Evolutionary conservation across 2,797 vertebrate genomes (phyloP).

Genomic region (Sebastes kiyomatsui): DNA sequence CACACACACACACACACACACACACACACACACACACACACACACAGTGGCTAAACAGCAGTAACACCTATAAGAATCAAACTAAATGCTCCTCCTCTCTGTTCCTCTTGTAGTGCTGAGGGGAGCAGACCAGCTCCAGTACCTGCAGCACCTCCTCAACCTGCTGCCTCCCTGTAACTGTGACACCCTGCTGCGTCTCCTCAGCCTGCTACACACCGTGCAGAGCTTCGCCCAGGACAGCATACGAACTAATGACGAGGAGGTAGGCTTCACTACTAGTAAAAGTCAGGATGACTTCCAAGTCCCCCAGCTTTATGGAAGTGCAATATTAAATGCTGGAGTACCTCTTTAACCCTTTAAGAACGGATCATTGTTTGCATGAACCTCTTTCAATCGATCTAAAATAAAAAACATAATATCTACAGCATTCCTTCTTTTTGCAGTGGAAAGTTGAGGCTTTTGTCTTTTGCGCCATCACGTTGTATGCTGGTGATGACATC

Average conservation of each 20-base stretch:
- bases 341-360: too few species aligned
- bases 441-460: too few species aligned
- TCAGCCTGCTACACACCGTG: constrained; percentile 85
- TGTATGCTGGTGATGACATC: too few species aligned
- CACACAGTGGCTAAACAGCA: too few species aligned
- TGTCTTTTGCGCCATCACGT: too few species aligned
- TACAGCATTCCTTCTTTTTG: too few species aligned
- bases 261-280: constrained; percentile 75
- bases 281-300: neutral
- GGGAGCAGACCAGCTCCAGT: constrained; percentile 81
- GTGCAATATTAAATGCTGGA: too few species aligned
- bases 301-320: too few species aligned
- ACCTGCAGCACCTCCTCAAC: constrained; percentile 90
- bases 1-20: neutral
- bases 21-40: neutral
- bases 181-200: constrained; percentile 90
- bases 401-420: too few species aligned
- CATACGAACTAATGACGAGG: constrained; percentile 76
- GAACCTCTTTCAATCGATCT: too few species aligned
- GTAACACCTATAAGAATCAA: neutral
- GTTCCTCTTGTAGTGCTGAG: constrained; percentile 75
- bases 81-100: neutral
- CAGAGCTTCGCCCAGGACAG: constrained; percentile 86
- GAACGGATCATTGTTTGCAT: too few species aligned
- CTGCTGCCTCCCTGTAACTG: constrained; percentile 93